Base-by-base conservation (phyloP, 2,888 invertebrate species). In the Venusia cambrica region DNA sequence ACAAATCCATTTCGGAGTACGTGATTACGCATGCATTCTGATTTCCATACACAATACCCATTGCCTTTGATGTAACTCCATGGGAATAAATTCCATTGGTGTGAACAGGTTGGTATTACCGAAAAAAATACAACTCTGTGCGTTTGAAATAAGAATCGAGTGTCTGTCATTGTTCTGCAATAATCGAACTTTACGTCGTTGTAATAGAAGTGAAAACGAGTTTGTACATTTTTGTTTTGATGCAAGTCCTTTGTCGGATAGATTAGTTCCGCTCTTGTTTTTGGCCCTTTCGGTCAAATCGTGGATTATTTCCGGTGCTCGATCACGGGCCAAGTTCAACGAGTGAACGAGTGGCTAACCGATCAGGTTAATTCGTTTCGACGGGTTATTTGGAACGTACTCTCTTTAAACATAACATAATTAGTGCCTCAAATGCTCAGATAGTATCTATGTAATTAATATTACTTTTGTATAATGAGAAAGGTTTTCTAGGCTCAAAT, bases 21-120 rank as follows among this genome's bases (percentile, higher is more conserved):
- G 38, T 38, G 32, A 45, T 45, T 45, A 41, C 45, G 41, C 26
- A 36, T 35, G 38, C 45, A 38, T 37, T 41, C 41, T 32, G 19
- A 42, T 41, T 45, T 29, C 32, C 35, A 45, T 34, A 25, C 24
- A 37, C 22, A 30, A 26, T 36, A 22, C 21, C 33, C 28, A 24
- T n/a, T 13, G 20, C 17, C 35, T 14, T 9, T 35, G 21, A 21
- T 31, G 31, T 20, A 27, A 31, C 27, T 27, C 35, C 31, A 34
- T 40, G 34, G 27, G 39, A 40, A 35, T 18, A 27, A 17, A 19
- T 22, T 7, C 27, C 22, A 7, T 13, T 10, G 20, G 20, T 38
- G 38, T 38, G 38, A 38, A 28, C 32, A 7, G 21, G 17, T 16
- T n/a, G 12, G 25, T 25, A n/a, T 19, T 12, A 15, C 1, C 12